phyloP scores from a whole-genome alignment of 2,797 vertebrate species.

The Numenius phaeopus region DNA sequence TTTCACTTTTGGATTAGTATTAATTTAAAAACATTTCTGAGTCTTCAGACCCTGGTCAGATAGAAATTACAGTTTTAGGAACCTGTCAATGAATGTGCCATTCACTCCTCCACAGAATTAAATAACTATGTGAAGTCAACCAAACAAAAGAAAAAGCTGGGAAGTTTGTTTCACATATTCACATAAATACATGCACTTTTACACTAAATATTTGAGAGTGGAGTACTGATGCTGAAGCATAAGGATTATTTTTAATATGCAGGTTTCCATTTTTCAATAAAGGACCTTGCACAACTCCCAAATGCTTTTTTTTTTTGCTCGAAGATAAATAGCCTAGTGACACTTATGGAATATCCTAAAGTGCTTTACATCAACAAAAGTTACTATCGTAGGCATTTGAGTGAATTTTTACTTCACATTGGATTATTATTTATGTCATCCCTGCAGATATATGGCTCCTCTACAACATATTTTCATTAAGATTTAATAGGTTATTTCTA shows the following conservation, averaged over 20 bases:
- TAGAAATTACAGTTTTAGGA: background rate
- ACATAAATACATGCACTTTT: background rate
- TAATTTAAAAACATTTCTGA: background rate
- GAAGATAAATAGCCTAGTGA: constrained; percentile 30
- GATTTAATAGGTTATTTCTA: constrained; percentile 44
- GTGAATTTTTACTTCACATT: constrained; percentile 47
- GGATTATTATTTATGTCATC: constrained; percentile 62
- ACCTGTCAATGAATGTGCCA: background rate
- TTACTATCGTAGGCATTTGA: constrained; percentile 41
- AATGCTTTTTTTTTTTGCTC: background rate
- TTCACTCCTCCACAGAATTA: background rate
- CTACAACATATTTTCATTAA: constrained; percentile 19
- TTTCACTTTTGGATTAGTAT: background rate
- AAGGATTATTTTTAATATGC: background rate
- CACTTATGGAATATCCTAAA: constrained; percentile 47
- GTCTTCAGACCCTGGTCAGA: background rate
- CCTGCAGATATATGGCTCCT: constrained; percentile 4
- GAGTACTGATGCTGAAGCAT: background rate
- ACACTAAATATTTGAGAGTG: background rate
- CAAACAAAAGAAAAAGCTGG: background rate
- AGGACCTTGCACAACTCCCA: background rate
- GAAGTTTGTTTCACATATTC: background rate
- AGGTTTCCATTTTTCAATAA: constrained; percentile 33
- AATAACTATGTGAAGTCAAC: background rate
- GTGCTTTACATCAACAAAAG: constrained; percentile 43